Conservation (phyloP, 2,797 vertebrate species). For the Lateolabrax maculatus region DNA sequence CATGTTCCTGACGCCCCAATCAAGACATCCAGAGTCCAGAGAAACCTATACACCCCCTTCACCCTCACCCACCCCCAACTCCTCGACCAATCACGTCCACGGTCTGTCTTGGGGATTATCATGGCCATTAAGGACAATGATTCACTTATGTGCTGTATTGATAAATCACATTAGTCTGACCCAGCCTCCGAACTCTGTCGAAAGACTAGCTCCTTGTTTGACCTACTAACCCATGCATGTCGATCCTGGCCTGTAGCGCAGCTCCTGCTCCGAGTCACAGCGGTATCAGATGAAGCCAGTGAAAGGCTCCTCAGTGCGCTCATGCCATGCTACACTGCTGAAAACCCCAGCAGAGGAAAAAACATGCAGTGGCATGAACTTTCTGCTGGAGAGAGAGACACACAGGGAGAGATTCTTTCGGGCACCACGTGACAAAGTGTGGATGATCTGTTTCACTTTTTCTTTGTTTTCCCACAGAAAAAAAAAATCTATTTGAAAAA, state of each 20-base stretch:
- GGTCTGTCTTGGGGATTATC: constrained; percentile 53
- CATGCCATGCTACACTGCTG: constrained; percentile 74
- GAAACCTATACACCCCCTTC: background rate
- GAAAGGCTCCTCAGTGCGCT: constrained; percentile 79
- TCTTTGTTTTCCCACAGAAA: constrained; percentile 52
- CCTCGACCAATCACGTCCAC: constrained; percentile 46
- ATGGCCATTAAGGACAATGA: constrained; percentile 69
- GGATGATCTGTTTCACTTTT: constrained; percentile 67
- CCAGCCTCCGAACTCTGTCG: constrained; percentile 65
- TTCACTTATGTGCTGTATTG: constrained; percentile 72
- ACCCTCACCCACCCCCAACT: constrained; percentile 18
- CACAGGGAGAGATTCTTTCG: constrained; percentile 67
- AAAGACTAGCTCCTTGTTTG: constrained; percentile 83
- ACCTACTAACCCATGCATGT: constrained; percentile 81
- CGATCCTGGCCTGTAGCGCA: constrained; percentile 69
- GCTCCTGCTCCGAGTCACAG: constrained; percentile 76
- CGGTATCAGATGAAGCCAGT: constrained; percentile 80
- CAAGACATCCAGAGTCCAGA: constrained; percentile 48
- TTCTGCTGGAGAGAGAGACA: constrained; percentile 54
- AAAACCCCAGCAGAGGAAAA: constrained; percentile 68
- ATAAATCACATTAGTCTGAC: constrained; percentile 82
- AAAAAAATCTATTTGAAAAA: constrained; percentile 48
- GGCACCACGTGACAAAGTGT: constrained; percentile 57
- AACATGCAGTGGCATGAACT: constrained; percentile 79
- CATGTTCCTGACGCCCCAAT: constrained; percentile 49